Evolutionary conservation across 2,113 vertebrate species (phyloP), one percentile per base, ranked within the genome.

Genomic region (Atlantisia rogersi): DNA sequence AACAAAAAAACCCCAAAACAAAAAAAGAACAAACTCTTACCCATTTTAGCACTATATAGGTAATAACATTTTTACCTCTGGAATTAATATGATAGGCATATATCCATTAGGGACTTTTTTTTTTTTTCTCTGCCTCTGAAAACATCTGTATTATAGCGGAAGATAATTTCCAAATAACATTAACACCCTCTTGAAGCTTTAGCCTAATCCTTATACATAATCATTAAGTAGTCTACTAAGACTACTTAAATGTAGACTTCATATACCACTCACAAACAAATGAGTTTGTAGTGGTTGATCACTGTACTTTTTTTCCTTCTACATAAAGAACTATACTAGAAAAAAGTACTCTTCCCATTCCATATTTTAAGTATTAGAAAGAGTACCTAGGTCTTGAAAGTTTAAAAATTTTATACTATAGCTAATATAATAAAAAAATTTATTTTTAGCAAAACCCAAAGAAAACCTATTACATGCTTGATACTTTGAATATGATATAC

Each of bases 201-300:
- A 88, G 5, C 9, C 67, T 87, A 86, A 89, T 76, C 29, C 13
- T 90, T 94, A 81, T 67, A 42, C 35, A 8, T 84, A 86, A 83
- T 70, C 29, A 77, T 58, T 86, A 92, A 75, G 25, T 3, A 55
- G 42, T 73, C 28, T 86, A 76, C 17, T 88, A 86, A 94, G 86
- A 19, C 7, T 63, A 15, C 37, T 71, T 81, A 55, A 59, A 60
- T 28, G 22, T 56, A 52, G 18, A 74, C 64, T 78, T 20, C 31
- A 90, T 81, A 25, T 69, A 85, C 69, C 22, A 56, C 77, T 59
- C 52, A 35, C 21, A 92, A 64, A 58, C 5, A 90, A 94, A 90
- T 80, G 73, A 70, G 18, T 62, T 52, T 67, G 82, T 96, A 92
- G 20, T n/a, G 77, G 14, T 20, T 90, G 37, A 15, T 88, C 56